Conservation (phyloP, 2,797 vertebrate genomes). For the Chromis chromis region DNA sequence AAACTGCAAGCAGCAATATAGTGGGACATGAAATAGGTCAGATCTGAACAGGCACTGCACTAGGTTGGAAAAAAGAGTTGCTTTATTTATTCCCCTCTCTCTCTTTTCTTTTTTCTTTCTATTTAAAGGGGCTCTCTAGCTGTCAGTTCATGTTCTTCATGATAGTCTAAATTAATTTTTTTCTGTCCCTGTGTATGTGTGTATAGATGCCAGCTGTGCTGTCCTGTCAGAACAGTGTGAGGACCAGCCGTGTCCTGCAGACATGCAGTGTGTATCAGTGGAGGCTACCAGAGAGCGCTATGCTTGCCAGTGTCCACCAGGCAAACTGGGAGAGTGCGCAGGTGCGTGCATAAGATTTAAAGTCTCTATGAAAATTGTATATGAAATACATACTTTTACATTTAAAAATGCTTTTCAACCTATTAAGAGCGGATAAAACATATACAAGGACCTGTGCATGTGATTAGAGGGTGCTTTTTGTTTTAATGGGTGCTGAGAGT, state of each 20-base stretch:
- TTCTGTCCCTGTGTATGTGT: conserved; percentile 20
- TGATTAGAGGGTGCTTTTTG: no score
- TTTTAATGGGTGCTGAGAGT: no score
- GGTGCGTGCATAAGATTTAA: conserved; percentile 71
- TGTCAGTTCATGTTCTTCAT: background rate
- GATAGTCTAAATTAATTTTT: background rate
- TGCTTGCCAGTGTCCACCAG: conserved; percentile 95
- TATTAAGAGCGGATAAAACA: no score
- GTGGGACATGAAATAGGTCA: no score
- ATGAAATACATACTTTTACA: no score
- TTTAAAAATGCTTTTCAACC: no score
- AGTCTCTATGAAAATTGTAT: background rate
- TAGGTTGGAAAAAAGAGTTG: no score
- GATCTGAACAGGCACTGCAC: background rate
- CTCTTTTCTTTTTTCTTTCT: background rate
- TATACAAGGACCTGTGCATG: background rate
- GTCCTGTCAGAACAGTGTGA: conserved; percentile 89
- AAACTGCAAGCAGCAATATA: no score
- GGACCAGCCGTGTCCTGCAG: conserved; percentile 92
- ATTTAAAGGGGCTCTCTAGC: background rate
- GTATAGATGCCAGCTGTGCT: conserved; percentile 90
- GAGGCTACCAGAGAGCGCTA: conserved; percentile 90
- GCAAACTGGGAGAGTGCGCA: conserved; percentile 96
- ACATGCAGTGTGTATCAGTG: conserved; percentile 95
- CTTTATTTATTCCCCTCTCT: background rate